Evolutionary conservation across 2,888 invertebrate species (phyloP).

Genomic region (Silvanus unidentatus): DNA sequence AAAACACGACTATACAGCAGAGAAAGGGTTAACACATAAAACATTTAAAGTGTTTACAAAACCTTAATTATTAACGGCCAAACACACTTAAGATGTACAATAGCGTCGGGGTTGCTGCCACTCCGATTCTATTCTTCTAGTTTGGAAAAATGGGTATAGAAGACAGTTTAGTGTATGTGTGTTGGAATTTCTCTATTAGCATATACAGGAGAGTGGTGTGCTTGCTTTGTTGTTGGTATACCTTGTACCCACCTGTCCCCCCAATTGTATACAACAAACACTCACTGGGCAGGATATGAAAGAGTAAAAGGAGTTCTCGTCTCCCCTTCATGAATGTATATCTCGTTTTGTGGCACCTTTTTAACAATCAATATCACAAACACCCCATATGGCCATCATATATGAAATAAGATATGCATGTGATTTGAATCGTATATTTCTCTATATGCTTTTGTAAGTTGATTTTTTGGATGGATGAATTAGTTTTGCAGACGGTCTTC

Average conservation of each 20-base stretch:
- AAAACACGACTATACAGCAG: too few relatives aligned
- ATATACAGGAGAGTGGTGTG: neutral
- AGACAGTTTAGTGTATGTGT: too few relatives aligned
- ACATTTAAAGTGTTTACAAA: slow-evolving; percentile 39
- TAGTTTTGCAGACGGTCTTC: slow-evolving; percentile 4
- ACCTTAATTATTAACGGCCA: slow-evolving; percentile 43
- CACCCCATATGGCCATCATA: too few relatives aligned
- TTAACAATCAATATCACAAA: too few relatives aligned
- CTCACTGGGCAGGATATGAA: neutral
- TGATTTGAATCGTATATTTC: slow-evolving; percentile 22
- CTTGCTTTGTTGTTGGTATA: neutral
- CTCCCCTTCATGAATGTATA: too few relatives aligned
- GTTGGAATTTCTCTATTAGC: slow-evolving; percentile 1
- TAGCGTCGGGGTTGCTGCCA: slow-evolving; percentile 17
- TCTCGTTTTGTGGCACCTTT: too few relatives aligned
- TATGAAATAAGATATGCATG: slow-evolving; percentile 33
- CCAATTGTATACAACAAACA: neutral
- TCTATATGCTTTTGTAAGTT: slow-evolving; percentile 1
- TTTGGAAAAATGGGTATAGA: too few relatives aligned
- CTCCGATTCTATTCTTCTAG: too few relatives aligned
- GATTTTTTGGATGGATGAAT: slow-evolving; percentile 1
- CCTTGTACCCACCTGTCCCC: slow-evolving; percentile 1
- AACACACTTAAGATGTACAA: slow-evolving; percentile 37
- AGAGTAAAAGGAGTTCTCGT: neutral
- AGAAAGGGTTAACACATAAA: too few relatives aligned